Base-by-base conservation (phyloP, 1,140 invertebrate species). In the Lepidurus arcticus region DNA sequence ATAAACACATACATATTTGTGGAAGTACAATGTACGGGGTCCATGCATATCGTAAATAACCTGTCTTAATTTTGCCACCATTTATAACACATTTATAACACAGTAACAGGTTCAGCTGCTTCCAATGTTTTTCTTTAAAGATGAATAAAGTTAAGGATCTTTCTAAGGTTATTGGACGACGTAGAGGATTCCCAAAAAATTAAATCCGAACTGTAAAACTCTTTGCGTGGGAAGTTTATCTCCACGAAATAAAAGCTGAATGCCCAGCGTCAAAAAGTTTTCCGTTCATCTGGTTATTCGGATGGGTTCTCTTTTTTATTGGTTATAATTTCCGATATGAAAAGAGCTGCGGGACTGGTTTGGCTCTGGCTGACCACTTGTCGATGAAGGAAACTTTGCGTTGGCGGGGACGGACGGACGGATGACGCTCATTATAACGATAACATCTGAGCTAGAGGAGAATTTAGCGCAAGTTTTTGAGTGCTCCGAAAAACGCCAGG, bases 301-400 rank as follows among this genome's bases (percentile, higher is more conserved):
- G 53, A 65, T 65, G 53, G 53, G 53, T 21, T 65, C 53, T 65
- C 16, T 16, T 65, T 65, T 65, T 65, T 65, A 65, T 65, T 65
- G 53, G 53, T 65, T 65, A 65, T 65, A 65, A 65, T 65, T 65
- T 65, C 53, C 53, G 53, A 65, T 65, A 65, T 65, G 53, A 65
- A 65, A 65, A 65, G 53, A 21, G 13, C 53, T 65, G 0, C 53
- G 53, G 53, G 53, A 65, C 53, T 65, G 53, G 53, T 65, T 65
- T 21, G 21, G 53, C 53, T 65, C 53, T 21, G 53, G 53, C 53
- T 65, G 53, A 65, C 53, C 53, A 65, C 53, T 65, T 65, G 53
- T 65, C 53, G 53, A 65, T 65, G 21, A 4, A 65, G 53, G 53
- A 65, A 65, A 65, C 53, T 65, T 65, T 65, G 53, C 53, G 53